phyloP scores from a whole-genome alignment of 2,113 vertebrate genomes.

The Sinocyclocheilus maitianheensis region DNA sequence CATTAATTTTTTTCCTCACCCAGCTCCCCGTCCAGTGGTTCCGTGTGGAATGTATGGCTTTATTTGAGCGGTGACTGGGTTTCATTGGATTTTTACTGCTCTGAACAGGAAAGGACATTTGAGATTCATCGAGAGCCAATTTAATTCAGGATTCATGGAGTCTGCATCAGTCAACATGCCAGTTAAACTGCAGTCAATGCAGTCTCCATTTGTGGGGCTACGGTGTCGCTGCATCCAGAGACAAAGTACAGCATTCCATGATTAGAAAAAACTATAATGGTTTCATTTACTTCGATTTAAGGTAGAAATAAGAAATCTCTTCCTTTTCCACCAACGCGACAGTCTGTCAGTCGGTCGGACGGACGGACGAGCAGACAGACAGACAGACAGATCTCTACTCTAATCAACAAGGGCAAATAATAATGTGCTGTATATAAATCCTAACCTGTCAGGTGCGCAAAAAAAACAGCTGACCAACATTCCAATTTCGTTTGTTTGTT shows the following conservation, averaged over 20 bases:
- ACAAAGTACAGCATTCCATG: constrained; percentile 63
- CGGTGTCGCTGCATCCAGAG: not conserved
- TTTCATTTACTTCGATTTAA: constrained; percentile 56
- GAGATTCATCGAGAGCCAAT: constrained; percentile 79
- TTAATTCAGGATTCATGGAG: constrained; percentile 79
- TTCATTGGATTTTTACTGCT: constrained; percentile 79
- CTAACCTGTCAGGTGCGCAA: not conserved
- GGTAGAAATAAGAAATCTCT: not conserved
- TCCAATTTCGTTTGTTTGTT: constrained; percentile 23
- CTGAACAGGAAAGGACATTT: constrained; percentile 71
- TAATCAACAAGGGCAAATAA: not conserved
- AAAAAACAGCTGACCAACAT: not conserved
- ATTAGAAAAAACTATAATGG: constrained; percentile 66
- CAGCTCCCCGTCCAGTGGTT: constrained; percentile 66
- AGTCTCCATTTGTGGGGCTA: constrained; percentile 58
- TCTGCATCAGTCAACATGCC: constrained; percentile 73
- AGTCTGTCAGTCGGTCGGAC: too few relatives aligned
- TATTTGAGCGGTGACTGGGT: constrained; percentile 71
- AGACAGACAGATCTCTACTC: not conserved
- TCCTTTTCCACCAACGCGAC: not conserved
- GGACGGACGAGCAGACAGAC: not conserved
- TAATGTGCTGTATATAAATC: too few relatives aligned
- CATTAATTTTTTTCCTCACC: constrained; percentile 76
- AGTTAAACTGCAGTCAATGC: constrained; percentile 62
- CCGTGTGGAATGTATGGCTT: constrained; percentile 74